phyloP scores from a whole-genome alignment of 2,113 vertebrate genomes.

The Plotosus lineatus region DNA sequence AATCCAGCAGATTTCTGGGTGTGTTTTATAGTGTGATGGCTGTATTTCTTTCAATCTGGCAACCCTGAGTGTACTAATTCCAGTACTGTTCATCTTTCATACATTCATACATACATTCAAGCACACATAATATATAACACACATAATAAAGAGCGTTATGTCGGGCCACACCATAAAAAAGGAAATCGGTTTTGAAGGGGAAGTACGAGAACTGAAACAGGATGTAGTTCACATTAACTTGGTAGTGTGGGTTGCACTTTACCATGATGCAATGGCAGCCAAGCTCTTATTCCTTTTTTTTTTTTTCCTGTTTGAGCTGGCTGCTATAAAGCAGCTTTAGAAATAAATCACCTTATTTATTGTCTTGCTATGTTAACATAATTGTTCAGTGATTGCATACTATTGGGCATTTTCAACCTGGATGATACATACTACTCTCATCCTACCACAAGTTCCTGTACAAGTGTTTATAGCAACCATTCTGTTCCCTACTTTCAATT shows the following conservation, averaged over 20 bases:
- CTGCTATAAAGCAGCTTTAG: neutral
- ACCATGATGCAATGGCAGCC: neutral
- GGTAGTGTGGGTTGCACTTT: neutral
- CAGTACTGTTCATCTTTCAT: too few species aligned
- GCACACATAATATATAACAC: neutral
- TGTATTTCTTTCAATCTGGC: neutral
- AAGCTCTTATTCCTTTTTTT: neutral
- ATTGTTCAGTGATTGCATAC: neutral
- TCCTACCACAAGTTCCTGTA: neutral
- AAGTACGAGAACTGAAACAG: neutral
- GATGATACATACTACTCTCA: neutral
- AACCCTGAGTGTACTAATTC: neutral
- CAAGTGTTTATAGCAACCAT: neutral
- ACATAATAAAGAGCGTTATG: neutral
- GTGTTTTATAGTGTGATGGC: neutral
- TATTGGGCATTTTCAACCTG: slow-evolving; percentile 16
- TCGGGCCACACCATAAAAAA: neutral
- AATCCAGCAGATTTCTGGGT: neutral
- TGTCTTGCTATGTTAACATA: neutral
- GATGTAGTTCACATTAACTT: neutral
- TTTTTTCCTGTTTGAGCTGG: neutral
- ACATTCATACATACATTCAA: slow-evolving; percentile 1
- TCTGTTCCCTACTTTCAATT: slow-evolving; percentile 34
- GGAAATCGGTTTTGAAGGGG: neutral
- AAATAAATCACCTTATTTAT: neutral